These are phyloP conservation scores for Aspidapion aeneum DNA, from an alignment of 2,888 invertebrate species.

Conservation along the genomic window DNA sequence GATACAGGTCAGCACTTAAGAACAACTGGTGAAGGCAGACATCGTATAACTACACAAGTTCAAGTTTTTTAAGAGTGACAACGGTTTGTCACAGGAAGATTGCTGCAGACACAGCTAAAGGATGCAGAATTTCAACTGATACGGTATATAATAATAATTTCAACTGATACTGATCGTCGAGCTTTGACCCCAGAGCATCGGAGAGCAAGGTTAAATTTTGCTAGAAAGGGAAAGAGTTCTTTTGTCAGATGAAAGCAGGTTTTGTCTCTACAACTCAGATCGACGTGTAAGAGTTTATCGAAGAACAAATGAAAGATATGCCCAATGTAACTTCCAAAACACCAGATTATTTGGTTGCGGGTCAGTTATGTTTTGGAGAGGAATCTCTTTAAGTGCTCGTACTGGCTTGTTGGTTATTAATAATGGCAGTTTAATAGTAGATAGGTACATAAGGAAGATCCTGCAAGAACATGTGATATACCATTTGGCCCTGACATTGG, in stretches of 20 bases:
- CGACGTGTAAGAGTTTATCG: slow-evolving; percentile 11
- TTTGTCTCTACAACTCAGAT: slow-evolving; percentile 12
- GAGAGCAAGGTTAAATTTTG: slow-evolving; percentile 11
- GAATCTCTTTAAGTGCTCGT: slow-evolving; percentile 15
- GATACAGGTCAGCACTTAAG: slow-evolving; percentile 15
- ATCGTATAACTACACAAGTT: slow-evolving; percentile 5
- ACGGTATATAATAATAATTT: background rate
- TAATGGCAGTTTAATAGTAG: slow-evolving; percentile 12
- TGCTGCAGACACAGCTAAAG: slow-evolving; percentile 5
- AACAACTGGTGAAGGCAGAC: slow-evolving; percentile 10
- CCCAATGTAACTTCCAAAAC: background rate
- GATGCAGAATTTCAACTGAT: slow-evolving; percentile 3
- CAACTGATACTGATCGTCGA: background rate
- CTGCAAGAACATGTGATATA: slow-evolving; percentile 14
- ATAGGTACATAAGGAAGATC: slow-evolving; percentile 14
- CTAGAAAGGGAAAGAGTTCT: slow-evolving; percentile 12
- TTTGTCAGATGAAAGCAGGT: slow-evolving; percentile 9
- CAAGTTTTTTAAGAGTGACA: slow-evolving; percentile 3
- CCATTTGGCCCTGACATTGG: slow-evolving; percentile 13
- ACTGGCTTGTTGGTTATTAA: slow-evolving; percentile 7
- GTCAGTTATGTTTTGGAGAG: slow-evolving; percentile 21
- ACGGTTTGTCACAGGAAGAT: slow-evolving; percentile 12
- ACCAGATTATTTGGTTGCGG: background rate
- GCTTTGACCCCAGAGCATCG: slow-evolving; percentile 8
- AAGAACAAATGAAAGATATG: slow-evolving; percentile 6